These are phyloP conservation scores for Hucho hucho DNA, from an alignment of 2,113 vertebrate genomes.

Conservation along the genomic window DNA sequence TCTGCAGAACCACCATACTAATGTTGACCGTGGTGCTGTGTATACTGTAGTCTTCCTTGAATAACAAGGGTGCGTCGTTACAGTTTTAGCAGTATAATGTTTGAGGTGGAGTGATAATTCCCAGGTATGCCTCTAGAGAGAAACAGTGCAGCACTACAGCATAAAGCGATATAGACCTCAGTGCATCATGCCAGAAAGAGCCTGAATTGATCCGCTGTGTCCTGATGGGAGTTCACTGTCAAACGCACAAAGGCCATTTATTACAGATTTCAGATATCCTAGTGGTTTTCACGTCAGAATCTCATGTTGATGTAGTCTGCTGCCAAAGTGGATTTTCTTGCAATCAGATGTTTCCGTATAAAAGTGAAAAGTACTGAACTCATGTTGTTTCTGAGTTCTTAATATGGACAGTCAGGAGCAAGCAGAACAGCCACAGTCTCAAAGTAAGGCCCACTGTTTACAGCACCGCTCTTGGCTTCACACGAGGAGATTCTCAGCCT, in stretches of 20 bases:
- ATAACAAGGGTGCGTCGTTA: not conserved
- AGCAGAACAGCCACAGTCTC: not conserved
- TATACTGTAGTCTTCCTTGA: not conserved
- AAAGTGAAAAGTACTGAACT: not conserved
- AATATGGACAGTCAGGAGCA: not conserved
- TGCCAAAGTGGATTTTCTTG: no score
- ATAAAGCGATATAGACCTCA: no score
- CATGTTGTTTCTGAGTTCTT: not conserved
- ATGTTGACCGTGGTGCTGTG: not conserved
- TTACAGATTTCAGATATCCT: no score
- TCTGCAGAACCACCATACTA: not conserved
- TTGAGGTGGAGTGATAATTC: not conserved
- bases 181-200: no score
- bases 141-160: not conserved
- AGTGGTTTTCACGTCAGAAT: no score
- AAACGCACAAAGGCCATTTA: no score
- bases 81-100: not conserved
- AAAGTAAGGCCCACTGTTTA: not conserved
- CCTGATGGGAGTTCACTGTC: no score
- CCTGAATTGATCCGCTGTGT: no score
- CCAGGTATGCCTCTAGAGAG: not conserved
- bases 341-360: not conserved
- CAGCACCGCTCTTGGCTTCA: not conserved
- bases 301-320: no score
- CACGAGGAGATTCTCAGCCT: not conserved